phyloP scores from a whole-genome alignment of 2,113 vertebrate genomes.

The Actenoides hombroni region DNA sequence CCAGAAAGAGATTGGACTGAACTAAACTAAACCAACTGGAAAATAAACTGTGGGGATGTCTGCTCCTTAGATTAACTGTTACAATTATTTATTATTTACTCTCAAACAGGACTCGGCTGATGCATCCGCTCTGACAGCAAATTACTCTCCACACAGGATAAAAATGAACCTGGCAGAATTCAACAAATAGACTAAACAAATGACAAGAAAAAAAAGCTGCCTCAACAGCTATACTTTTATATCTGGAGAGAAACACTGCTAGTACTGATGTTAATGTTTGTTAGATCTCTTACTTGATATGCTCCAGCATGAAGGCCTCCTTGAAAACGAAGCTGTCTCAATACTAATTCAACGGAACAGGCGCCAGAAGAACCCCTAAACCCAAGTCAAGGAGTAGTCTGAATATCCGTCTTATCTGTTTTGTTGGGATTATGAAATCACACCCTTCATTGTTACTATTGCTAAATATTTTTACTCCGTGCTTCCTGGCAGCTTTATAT shows the following conservation, averaged over 20 bases:
- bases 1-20: neutral
- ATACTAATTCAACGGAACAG: neutral
- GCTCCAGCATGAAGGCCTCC: neutral
- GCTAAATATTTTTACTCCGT: slow-evolving; percentile 8
- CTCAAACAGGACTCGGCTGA: neutral
- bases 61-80: slow-evolving; percentile 2
- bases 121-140: neutral
- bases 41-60: neutral
- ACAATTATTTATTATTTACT: slow-evolving; percentile 22
- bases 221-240: neutral
- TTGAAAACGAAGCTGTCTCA: neutral
- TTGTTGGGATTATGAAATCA: slow-evolving; percentile 31
- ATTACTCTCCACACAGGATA: neutral
- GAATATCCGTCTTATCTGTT: neutral
- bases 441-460: neutral
- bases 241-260: neutral
- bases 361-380: neutral
- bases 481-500: slow-evolving; percentile 2
- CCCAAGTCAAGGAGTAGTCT: neutral
- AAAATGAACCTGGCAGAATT: neutral
- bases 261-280: neutral
- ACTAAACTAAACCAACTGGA: neutral
- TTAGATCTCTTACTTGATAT: neutral
- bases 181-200: slow-evolving; percentile 39
- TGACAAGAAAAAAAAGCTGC: neutral